Base-by-base conservation (phyloP, 2,888 invertebrate genomes). In the Ochropleura plecta region DNA sequence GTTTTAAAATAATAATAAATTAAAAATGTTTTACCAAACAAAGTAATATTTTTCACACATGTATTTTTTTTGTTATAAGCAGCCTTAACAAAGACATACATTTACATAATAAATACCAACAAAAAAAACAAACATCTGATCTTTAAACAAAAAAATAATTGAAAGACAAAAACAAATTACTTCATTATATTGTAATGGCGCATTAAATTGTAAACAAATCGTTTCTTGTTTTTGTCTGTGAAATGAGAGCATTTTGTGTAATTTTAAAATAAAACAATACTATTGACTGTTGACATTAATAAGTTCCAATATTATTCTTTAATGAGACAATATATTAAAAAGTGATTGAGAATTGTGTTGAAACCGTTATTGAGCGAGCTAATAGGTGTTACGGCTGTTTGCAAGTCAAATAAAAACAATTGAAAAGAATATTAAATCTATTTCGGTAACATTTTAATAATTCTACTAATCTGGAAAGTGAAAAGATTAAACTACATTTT, bases 311-410 rank as follows among this genome's bases (percentile, higher is more conserved):
- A 53, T 55, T 4, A 62, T 57, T 7, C 18, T 81, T 0, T 63
- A 67, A 76, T 46, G 68, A 67, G 20, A 14, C 18, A 44, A 76
- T 74, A 12, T 49, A 76, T 76, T 81, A 65, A 65, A 68, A 64
- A 63, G 7, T 59, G 44, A 81, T 68, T 60, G 30, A 48, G 44
- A 60, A 40, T 18, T 18, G 6, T 40, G 51, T 3, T 55, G 4
- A 0, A 53, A 9, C 12, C 55, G 3, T 16, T 51, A 73, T 55
- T 66, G n/a, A 66, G 20, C 5, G n/a, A 66, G 20, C 5, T 49
- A 5, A 53, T 49, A 4, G 8, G 16, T 48, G 20, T 16, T 9
- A 60, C 2, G n/a, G 10, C 46, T 49, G n/a, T 14, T 51, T 49
- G n/a, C 30, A 55, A 55, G 42, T 55, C 8, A 6, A 48, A 42